Base-by-base conservation (phyloP, 2,888 invertebrate genomes). In the Saturnia japonica region DNA sequence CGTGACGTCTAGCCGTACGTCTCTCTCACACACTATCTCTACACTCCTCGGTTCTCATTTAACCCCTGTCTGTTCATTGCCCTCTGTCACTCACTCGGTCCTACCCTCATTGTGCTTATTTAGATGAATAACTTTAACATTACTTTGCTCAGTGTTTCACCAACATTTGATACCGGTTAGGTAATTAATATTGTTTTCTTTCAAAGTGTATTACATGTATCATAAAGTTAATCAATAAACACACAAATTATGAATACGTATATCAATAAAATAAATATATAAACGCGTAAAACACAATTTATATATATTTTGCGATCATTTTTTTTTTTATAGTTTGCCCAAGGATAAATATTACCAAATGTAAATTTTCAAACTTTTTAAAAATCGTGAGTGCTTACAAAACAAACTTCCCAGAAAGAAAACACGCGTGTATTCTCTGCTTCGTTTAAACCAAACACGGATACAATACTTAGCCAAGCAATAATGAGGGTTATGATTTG, bases 1-100 rank as follows among this genome's bases (percentile, higher is more conserved):
- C 90, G 80, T 90, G 89, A 90, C 91, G 90, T 89, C 85, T 84
- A 79, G 74, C 72, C 69, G 74, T 73, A 75, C 78, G 77, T 83
- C 84, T 79, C 82, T 72, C 84, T 85, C 85, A 76, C 83, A 78
- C 85, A 74, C 74, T 76, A 72, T 75, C 77, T 74, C 80, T 77
- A 76, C 74, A 67, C 79, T 81, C 75, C 76, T 82, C 85, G 80
- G 76, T 74, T 80, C 80, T 74, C 77, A 74, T 78, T 82, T 80
- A 81, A 81, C 82, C 82, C 82, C 80, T 76, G 80, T 75, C 81
- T 86, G 88, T 85, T 85, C 85, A 85, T 84, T 88, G 87, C 85
- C 85, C 87, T 82, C 82, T 75, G 71, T 74, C 78, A 81, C 78
- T 80, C 75, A 75, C 75, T 78, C 72, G 77, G 76, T 81, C 80